Evolutionary conservation across 2,888 invertebrate species (phyloP), one percentile per base, ranked within the genome.

Genomic region (Agrotis segetum): DNA sequence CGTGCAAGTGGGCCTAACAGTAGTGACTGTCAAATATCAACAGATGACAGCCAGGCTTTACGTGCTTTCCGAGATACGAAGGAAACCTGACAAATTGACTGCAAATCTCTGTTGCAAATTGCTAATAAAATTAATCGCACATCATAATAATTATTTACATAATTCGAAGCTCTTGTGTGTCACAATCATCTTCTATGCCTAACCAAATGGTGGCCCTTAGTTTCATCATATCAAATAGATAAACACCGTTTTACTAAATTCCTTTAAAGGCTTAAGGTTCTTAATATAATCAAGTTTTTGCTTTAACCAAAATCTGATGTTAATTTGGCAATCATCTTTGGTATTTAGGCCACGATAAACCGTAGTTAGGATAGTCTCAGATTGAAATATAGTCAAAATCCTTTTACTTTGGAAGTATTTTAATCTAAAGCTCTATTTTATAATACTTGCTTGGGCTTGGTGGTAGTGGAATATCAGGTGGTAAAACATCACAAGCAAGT

Each of bases 201-300:
- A n/a, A 49, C 47, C 24, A 52, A 24, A 56, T 19, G 34, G 14
- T 4, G 56, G 61, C 56, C 52, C 19, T 60, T n/a, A 7, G 47
- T 77, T 81, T 78, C 81, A 24, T 71, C 77, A 81, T 52, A 24
- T 16, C 50, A 70, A 70, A 81, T 55, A 50, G 17, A 50, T 66
- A 49, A 76, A 76, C 65, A 65, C 19, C 50, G 55, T 49, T 67
- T 75, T 16, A 58, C 53, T 47, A 29, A 77, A 81, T 76, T 46
- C 80, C 67, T 62, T 16, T 53, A 62, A 67, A 59, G 68, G 63
- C 29, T 52, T 61, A 71, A 67, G 77, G 63, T 56, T 56, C 49
- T 6, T 62, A 49, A 62, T 53, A 11, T 66, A 68, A 74, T 78
- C 66, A 53, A 55, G 82, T 79, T 82, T 79, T 85, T 82, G 74